Percentiles rank a stretch among this genome's conserved stretches.
These are phyloP conservation scores for Sterrhoptilus dennistouni DNA, from an alignment of 2,113 vertebrate species.

Conservation along the genomic window DNA sequence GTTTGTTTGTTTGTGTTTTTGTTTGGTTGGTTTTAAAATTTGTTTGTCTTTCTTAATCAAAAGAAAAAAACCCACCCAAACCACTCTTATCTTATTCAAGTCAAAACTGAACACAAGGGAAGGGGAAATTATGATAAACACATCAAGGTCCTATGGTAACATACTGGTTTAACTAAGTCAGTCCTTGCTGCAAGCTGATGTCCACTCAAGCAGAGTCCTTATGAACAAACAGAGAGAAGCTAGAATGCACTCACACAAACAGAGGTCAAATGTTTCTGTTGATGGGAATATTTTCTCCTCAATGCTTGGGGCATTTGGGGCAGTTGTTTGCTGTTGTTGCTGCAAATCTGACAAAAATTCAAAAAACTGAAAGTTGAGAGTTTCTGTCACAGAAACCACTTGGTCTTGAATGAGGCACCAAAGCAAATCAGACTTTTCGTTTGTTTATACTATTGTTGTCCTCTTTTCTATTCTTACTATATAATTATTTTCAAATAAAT, in stretches of 20 bases:
- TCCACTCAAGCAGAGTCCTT: not conserved
- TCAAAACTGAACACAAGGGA: not conserved
- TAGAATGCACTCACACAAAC: not conserved
- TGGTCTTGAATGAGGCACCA: not conserved
- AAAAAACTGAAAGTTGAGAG: not conserved
- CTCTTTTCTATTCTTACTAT: not conserved
- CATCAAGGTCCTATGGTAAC: not conserved
- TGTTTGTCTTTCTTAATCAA: not conserved
- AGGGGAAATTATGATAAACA: not conserved
- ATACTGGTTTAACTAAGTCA: not conserved
- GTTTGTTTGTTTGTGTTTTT: rapidly evolving
- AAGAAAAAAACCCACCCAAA: not conserved
- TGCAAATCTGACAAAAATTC: not conserved
- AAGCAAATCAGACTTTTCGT: not conserved
- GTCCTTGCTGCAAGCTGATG: not conserved
- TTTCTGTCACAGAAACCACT: not conserved
- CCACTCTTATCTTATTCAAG: not conserved
- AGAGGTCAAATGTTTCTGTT: not conserved
- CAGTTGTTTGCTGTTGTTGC: not conserved
- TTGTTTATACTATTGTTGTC: not conserved
- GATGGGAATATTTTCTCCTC: not conserved
- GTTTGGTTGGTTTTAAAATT: too few relatives aligned
- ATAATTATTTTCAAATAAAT: not conserved
- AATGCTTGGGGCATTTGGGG: not conserved
- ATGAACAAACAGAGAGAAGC: not conserved